phyloP scores from a whole-genome alignment of 2,888 invertebrate species.

The Eupithecia abbreviata region DNA sequence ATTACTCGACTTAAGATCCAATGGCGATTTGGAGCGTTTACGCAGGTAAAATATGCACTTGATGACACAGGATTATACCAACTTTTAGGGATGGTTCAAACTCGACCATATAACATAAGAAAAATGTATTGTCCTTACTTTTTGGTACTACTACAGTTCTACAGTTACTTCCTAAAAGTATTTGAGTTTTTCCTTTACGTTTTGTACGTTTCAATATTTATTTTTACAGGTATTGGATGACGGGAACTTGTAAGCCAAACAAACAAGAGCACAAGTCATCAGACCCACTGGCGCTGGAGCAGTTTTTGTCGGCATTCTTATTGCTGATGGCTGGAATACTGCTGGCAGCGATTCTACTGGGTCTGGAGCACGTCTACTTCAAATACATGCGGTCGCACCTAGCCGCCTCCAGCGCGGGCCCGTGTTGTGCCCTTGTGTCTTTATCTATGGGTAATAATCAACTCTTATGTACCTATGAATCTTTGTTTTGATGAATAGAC shows the following conservation, averaged over 20 bases:
- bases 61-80: not conserved
- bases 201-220: not conserved
- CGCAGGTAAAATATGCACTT: conserved; percentile 84
- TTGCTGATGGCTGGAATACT: conserved; percentile 97
- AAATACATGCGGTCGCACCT: conserved; percentile 94
- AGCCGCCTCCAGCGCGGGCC: conserved; percentile 94
- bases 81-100: not conserved
- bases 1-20: conserved; percentile 94
- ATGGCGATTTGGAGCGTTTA: conserved; percentile 97
- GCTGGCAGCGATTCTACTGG: conserved; percentile 92
- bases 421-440: conserved; percentile 97
- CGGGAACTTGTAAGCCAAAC: conserved; percentile 96
- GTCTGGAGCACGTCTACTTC: conserved; percentile 97
- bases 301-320: conserved; percentile 98
- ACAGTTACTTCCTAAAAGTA: not conserved
- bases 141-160: not conserved
- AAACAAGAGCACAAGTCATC: conserved; percentile 96
- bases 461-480: not conserved
- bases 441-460: conserved; percentile 89
- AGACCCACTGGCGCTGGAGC: conserved; percentile 94
- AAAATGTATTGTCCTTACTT: not conserved
- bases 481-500: not conserved
- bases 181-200: not conserved
- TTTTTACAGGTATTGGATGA: conserved; percentile 95
- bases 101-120: not conserved